A percentile compares a stretch with the other conserved stretches of the same genome.
Conservation (phyloP, 2,797 vertebrate genomes). For the Rhodeus uyekii region DNA sequence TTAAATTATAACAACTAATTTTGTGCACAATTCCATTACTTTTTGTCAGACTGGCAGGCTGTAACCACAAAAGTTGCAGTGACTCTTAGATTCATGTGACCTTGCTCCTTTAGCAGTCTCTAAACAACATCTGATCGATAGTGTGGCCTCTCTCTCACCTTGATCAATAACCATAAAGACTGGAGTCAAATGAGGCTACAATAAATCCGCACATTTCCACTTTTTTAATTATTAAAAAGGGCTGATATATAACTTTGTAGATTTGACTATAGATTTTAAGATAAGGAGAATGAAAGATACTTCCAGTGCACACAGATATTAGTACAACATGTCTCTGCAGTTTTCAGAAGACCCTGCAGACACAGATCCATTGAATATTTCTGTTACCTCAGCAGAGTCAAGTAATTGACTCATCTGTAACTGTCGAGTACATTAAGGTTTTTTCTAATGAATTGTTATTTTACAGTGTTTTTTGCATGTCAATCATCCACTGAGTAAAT, state of each 20-base stretch:
- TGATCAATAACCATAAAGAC: slow-evolving; percentile 56
- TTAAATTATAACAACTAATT: too few species aligned
- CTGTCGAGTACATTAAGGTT: neutral
- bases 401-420: neutral
- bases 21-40: too few species aligned
- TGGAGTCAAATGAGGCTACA: slow-evolving; percentile 34
- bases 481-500: neutral
- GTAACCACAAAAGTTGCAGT: slow-evolving; percentile 43
- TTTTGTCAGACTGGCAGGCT: slow-evolving; percentile 42
- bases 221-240: slow-evolving; percentile 36
- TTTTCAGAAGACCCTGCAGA: neutral
- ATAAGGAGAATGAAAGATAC: neutral
- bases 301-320: neutral
- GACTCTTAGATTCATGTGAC: slow-evolving; percentile 47
- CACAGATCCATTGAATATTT: neutral
- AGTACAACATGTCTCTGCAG: neutral
- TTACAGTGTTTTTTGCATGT: neutral
- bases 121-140: slow-evolving; percentile 59
- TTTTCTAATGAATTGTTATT: neutral
- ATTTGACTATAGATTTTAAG: neutral
- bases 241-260: neutral
- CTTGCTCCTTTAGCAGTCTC: slow-evolving; percentile 52
- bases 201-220: slow-evolving; percentile 42
- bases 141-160: slow-evolving; percentile 42
- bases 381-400: neutral